phyloP scores from a whole-genome alignment of 2,797 vertebrate genomes.

The Hippoglossus hippoglossus region DNA sequence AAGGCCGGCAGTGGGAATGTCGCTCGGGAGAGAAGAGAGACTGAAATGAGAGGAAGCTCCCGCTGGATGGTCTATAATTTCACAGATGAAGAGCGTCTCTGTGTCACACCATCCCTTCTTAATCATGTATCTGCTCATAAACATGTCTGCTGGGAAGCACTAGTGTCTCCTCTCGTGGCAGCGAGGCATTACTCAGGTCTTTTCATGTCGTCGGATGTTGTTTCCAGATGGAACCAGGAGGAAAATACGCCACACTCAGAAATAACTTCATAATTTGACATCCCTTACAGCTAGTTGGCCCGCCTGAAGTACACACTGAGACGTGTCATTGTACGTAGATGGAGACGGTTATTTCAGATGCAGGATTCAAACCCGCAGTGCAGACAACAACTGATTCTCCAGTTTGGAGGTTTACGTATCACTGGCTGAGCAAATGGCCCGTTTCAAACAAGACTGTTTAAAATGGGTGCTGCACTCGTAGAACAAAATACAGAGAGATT shows the following conservation, averaged over 20 bases:
- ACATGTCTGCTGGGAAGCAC: constrained; percentile 44
- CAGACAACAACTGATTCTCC: too few relatives aligned
- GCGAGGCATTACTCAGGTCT: constrained; percentile 35
- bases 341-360: too few relatives aligned
- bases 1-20: constrained; percentile 11
- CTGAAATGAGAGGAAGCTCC: constrained; percentile 40
- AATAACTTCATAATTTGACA: constrained; percentile 24
- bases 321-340: too few relatives aligned
- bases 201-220: constrained; percentile 52
- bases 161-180: constrained; percentile 45
- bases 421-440: too few relatives aligned
- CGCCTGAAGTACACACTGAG: too few relatives aligned
- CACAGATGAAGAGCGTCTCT: constrained; percentile 38
- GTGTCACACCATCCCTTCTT: constrained; percentile 43
- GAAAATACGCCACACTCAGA: constrained; percentile 16
- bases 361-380: too few relatives aligned
- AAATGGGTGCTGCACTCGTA: too few relatives aligned
- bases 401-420: too few relatives aligned
- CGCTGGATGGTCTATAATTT: constrained; percentile 42
- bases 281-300: neutral
- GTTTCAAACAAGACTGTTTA: too few relatives aligned
- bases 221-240: constrained; percentile 48
- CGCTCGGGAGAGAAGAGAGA: neutral
- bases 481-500: too few relatives aligned
- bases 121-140: constrained; percentile 52